phyloP scores from a whole-genome alignment of 2,888 invertebrate species.

The Brenthis ino region DNA sequence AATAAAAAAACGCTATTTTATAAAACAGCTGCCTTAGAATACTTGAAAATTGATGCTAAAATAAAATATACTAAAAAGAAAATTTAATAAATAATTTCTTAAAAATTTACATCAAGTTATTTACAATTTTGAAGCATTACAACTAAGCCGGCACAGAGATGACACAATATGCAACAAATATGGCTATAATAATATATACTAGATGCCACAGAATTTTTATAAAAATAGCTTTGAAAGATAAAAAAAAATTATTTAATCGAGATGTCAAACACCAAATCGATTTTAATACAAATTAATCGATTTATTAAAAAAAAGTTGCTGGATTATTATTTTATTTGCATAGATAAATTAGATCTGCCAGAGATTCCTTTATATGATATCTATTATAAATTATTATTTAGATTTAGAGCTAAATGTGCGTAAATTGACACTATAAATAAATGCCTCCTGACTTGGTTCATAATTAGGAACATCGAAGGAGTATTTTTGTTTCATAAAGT shows the following conservation, averaged over 20 bases:
- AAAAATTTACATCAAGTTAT: not conserved
- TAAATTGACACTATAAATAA: slow-evolving; percentile 2
- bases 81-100: slow-evolving; percentile 8
- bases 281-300: not conserved
- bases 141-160: slow-evolving; percentile 7
- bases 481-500: slow-evolving; percentile 11
- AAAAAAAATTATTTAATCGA: not conserved
- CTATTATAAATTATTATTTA: not conserved
- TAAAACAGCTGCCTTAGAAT: slow-evolving; percentile 1
- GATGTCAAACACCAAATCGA: slow-evolving; percentile 5
- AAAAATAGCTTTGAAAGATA: slow-evolving; percentile 1
- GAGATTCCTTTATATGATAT: not conserved
- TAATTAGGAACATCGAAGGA: slow-evolving; percentile 23
- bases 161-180: slow-evolving; percentile 4
- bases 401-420: not conserved
- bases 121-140: slow-evolving; percentile 7
- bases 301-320: not conserved
- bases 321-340: not conserved
- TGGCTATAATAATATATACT: slow-evolving; percentile 1
- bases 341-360: slow-evolving; percentile 4
- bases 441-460: slow-evolving; percentile 11
- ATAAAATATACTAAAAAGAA: not conserved
- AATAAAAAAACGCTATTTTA: not conserved
- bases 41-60: too few species aligned
- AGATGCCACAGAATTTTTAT: slow-evolving; percentile 1